Conservation (phyloP, 1,140 invertebrate genomes). For the Melanaphis sacchari region DNA sequence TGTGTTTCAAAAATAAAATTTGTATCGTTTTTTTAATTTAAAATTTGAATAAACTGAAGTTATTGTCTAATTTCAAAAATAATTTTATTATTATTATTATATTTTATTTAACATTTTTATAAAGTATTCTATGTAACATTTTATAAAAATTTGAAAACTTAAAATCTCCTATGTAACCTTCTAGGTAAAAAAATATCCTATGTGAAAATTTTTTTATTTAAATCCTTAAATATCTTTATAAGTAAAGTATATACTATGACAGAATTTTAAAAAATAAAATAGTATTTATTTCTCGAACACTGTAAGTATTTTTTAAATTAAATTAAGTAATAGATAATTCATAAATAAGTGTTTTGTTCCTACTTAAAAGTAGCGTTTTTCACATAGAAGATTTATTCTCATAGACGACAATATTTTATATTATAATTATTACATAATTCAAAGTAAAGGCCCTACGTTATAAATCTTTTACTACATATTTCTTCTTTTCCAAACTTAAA, state of each 20-base stretch:
- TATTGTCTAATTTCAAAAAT: not conserved
- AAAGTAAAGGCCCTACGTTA: too few species aligned
- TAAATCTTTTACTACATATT: too few species aligned
- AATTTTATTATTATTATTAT: not conserved
- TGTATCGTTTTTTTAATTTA: too few species aligned
- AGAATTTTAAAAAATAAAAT: not conserved
- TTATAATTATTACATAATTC: too few species aligned
- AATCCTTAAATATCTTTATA: constrained; percentile 17
- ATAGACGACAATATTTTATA: too few species aligned
- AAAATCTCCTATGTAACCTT: not conserved
- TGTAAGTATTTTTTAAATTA: too few species aligned
- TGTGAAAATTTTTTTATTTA: not conserved
- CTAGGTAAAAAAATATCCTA: not conserved
- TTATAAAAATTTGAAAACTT: not conserved
- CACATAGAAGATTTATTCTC: too few species aligned
- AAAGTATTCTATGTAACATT: constrained; percentile 13
- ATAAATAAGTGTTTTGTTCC: too few species aligned
- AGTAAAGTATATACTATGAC: not conserved
- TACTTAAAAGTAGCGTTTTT: too few species aligned
- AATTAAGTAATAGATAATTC: too few species aligned
- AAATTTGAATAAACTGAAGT: not conserved
- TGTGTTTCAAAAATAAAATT: too few species aligned
- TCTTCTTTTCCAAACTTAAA: too few species aligned
- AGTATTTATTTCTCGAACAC: not conserved
- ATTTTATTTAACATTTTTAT: not conserved